Evolutionary conservation across 2,888 invertebrate species (phyloP).

Genomic region (Polyploca ridens): DNA sequence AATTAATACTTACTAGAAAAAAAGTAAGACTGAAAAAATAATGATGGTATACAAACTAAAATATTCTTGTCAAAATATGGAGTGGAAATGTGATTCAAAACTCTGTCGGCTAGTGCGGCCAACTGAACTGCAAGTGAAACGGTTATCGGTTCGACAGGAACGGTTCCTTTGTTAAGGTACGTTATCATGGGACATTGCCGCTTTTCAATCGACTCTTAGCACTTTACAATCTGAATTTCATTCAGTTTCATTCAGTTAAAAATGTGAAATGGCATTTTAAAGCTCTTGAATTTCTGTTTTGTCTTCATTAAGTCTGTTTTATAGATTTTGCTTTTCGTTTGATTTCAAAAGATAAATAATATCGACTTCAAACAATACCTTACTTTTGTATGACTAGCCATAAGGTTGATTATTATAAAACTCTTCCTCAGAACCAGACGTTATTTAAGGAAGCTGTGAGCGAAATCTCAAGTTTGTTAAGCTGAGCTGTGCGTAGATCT

Average conservation of each 20-base stretch:
- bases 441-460: too few relatives aligned
- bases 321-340: too few relatives aligned
- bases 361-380: too few relatives aligned
- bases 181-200: neutral
- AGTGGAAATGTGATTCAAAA: neutral
- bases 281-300: neutral
- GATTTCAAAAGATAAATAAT: neutral
- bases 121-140: neutral
- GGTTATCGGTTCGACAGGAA: slow-evolving; percentile 2
- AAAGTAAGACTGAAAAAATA: too few relatives aligned
- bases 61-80: too few relatives aligned
- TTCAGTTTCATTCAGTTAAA: neutral
- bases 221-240: neutral
- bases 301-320: neutral
- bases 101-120: neutral
- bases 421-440: too few relatives aligned
- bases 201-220: neutral
- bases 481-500: too few relatives aligned
- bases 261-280: neutral
- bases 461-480: too few relatives aligned
- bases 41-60: too few relatives aligned
- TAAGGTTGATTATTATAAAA: too few relatives aligned
- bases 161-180: neutral
- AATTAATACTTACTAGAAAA: too few relatives aligned
- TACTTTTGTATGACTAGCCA: too few relatives aligned